Percentiles rank a stretch among this genome's conserved stretches.
These are phyloP conservation scores for Harpalus rufipes DNA, from an alignment of 2,888 invertebrate species.

Conservation along the genomic window DNA sequence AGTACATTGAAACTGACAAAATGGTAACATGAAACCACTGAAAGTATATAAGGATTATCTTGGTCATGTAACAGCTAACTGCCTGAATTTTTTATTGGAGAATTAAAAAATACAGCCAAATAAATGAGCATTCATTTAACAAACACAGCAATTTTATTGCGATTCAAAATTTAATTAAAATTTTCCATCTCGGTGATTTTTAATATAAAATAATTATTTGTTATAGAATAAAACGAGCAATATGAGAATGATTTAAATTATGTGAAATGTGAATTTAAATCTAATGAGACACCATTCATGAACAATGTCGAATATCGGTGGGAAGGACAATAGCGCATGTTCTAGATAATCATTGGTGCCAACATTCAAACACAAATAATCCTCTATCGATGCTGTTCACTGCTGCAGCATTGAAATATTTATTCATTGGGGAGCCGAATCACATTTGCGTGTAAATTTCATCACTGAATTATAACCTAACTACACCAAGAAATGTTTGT, in stretches of 20 bases:
- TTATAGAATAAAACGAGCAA: neutral
- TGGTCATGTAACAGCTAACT: neutral
- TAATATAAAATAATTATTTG: neutral
- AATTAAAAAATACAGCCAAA: neutral
- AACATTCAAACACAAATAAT: slow-evolving; percentile 46
- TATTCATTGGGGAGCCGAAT: neutral
- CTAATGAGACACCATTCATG: slow-evolving; percentile 28
- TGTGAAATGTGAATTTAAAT: neutral
- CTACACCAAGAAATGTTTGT: neutral
- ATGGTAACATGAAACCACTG: neutral
- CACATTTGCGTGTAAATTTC: neutral
- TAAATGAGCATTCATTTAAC: slow-evolving; percentile 20
- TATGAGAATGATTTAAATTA: neutral
- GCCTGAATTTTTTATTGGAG: neutral
- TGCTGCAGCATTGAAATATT: slow-evolving; percentile 5
- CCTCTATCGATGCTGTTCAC: slow-evolving; percentile 4
- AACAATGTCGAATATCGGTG: slow-evolving; percentile 1
- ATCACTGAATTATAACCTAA: neutral
- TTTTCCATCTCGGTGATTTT: neutral
- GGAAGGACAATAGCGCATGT: neutral
- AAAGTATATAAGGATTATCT: neutral
- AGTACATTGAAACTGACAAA: neutral
- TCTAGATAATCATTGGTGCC: slow-evolving; percentile 22
- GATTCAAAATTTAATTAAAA: slow-evolving; percentile 27
- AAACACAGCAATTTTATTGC: slow-evolving; percentile 4